Conservation (phyloP, 2,113 vertebrate genomes). For the Odocoileus virginianus region DNA sequence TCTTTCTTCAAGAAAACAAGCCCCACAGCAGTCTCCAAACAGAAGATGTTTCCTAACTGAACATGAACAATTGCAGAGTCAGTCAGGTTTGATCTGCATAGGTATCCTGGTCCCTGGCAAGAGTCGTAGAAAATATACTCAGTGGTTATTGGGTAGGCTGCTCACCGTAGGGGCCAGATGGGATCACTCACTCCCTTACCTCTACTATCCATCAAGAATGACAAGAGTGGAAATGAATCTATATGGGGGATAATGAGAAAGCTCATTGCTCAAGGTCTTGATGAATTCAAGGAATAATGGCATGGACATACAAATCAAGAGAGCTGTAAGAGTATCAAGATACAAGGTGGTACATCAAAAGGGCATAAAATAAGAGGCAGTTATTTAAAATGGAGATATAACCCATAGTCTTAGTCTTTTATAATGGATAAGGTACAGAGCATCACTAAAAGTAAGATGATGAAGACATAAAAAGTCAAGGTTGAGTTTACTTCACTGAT, state of each 20-base stretch:
- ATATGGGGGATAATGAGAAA: neutral
- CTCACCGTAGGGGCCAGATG: neutral
- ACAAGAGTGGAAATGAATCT: accelerated
- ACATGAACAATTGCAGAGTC: neutral
- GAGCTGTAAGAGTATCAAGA: neutral
- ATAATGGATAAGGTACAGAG: neutral
- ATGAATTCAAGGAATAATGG: neutral
- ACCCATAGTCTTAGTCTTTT: neutral
- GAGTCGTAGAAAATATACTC: neutral
- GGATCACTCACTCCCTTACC: accelerated
- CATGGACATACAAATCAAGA: neutral
- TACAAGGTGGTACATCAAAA: neutral
- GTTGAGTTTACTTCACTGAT: neutral
- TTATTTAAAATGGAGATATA: neutral
- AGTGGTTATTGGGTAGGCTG: neutral
- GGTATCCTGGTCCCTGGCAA: no score
- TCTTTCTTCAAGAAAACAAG: neutral
- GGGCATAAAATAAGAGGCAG: neutral
- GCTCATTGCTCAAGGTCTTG: neutral
- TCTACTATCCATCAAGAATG: neutral
- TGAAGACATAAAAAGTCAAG: neutral
- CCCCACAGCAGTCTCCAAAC: neutral
- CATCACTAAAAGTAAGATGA: neutral
- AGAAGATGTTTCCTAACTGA: neutral
- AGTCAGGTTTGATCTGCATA: neutral